Evolutionary conservation across 2,888 invertebrate genomes (phyloP).

Genomic region (Orchesellides sinensis): DNA sequence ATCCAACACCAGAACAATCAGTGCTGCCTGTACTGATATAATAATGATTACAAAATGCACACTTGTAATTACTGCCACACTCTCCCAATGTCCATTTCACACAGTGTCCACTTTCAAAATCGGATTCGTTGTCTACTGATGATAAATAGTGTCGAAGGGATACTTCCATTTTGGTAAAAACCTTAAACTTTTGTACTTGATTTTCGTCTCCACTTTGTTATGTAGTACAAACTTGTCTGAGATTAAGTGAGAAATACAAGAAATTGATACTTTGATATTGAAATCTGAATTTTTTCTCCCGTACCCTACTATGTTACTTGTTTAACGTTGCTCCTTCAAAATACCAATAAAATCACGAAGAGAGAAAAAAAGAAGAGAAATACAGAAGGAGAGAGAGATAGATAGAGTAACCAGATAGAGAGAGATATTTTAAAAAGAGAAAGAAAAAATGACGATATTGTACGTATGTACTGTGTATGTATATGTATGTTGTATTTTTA

Average conservation of each 20-base stretch:
- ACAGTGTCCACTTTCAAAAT: slow-evolving; percentile 43
- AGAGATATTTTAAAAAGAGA: neutral
- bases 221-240: no score
- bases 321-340: neutral
- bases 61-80: neutral
- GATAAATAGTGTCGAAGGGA: slow-evolving; percentile 29
- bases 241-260: neutral
- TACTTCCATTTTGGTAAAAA: slow-evolving; percentile 53
- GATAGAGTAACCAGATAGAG: no score
- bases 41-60: slow-evolving; percentile 7
- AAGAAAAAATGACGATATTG: neutral
- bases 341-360: slow-evolving; percentile 2
- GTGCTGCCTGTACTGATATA: neutral
- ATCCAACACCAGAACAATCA: neutral
- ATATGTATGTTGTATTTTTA: slow-evolving; percentile 24
- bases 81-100: slow-evolving; percentile 52
- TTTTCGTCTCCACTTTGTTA: slow-evolving; percentile 30
- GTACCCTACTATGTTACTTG: neutral
- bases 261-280: no score
- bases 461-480: neutral
- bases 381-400: neutral
- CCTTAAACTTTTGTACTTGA: slow-evolving; percentile 40
- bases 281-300: neutral
- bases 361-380: neutral
- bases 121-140: slow-evolving; percentile 23